Conservation (phyloP, 2,888 invertebrate genomes). For the Ypsolopha scabrella region DNA sequence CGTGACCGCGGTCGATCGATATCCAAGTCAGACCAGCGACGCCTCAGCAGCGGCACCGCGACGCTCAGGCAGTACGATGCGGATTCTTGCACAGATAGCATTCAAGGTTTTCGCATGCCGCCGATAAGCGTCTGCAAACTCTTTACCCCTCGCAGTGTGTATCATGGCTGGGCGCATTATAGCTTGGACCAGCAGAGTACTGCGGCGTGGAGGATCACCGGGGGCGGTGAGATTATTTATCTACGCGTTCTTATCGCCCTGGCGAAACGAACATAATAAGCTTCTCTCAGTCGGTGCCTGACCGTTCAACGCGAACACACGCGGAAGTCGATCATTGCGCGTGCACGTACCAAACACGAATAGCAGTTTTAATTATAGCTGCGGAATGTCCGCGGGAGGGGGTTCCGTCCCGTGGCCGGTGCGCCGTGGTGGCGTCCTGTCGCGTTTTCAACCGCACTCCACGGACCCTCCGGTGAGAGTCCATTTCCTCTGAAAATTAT, state of each 20-base stretch:
- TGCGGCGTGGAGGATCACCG: conserved; percentile 61
- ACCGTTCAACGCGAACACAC: conserved; percentile 62
- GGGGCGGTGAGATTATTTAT: conserved; percentile 65
- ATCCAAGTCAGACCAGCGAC: conserved; percentile 28
- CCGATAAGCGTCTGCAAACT: conserved; percentile 6
- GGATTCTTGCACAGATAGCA: conserved; percentile 51
- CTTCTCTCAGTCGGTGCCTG: conserved; percentile 58
- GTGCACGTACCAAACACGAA: conserved; percentile 62
- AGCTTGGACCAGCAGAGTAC: conserved; percentile 56
- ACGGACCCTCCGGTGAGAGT: conserved; percentile 62
- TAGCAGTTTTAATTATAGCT: conserved; percentile 66
- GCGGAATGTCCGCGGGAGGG: conserved; percentile 65
- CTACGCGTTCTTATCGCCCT: conserved; percentile 52
- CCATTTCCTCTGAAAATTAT: conserved; percentile 33
- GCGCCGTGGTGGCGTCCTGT: conserved; percentile 71
- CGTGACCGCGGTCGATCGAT: conserved; percentile 56
- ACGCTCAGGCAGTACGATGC: conserved; percentile 42
- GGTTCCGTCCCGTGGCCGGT: conserved; percentile 82
- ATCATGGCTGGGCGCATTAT: conserved; percentile 48
- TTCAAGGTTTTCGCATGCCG: conserved; percentile 12
- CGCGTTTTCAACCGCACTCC: conserved; percentile 50
- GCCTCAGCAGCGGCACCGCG: conserved; percentile 30
- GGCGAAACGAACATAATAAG: conserved; percentile 18
- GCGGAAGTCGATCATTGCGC: conserved; percentile 66
- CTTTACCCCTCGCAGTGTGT: conserved; percentile 15